These are phyloP conservation scores for Pseudorectes ferrugineus DNA, from an alignment of 2,113 vertebrate species.

Conservation along the genomic window DNA sequence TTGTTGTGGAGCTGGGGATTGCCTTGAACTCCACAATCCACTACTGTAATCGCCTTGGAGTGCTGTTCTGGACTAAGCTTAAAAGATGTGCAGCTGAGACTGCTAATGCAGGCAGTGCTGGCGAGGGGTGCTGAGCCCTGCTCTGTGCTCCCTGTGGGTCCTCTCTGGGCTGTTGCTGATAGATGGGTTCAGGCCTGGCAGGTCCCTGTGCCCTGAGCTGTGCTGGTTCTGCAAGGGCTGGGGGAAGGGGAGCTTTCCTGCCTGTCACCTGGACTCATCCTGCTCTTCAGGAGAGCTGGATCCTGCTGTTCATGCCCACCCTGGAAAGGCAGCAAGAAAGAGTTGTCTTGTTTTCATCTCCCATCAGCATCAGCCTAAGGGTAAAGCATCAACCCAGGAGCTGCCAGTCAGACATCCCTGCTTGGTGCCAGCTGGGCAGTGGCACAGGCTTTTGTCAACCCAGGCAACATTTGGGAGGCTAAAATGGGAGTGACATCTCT, in stretches of 20 bases:
- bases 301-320: neutral
- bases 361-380: neutral
- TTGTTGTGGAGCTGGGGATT: constrained; percentile 18
- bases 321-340: neutral
- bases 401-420: neutral
- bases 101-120: constrained; percentile 21
- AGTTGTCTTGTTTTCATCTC: neutral
- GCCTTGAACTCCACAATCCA: constrained; percentile 39
- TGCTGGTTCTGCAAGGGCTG: neutral
- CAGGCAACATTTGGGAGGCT: neutral
- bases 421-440: neutral
- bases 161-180: neutral
- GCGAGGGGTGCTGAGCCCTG: neutral
- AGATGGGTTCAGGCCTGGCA: neutral
- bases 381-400: neutral
- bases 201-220: neutral
- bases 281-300: neutral
- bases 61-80: neutral
- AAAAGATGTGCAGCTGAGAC: constrained; percentile 1
- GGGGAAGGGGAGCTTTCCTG: neutral
- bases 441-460: neutral
- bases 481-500: neutral
- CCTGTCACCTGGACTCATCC: neutral
- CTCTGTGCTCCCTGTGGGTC: accelerated
- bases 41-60: constrained; percentile 33